Evolutionary conservation across 1,140 invertebrate species (phyloP).

Genomic region (Lordiphosa mommai): DNA sequence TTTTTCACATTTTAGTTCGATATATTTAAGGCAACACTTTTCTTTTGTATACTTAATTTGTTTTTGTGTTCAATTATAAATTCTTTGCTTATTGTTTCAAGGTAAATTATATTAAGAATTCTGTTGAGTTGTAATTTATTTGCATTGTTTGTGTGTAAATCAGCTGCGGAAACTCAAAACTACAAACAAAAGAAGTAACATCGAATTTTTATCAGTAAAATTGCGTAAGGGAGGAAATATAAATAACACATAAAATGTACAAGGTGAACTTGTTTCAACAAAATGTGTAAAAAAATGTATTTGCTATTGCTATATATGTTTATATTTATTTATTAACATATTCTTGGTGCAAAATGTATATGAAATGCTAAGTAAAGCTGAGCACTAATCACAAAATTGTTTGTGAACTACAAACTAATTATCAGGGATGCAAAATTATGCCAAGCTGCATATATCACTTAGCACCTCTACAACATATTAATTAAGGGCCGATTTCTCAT

Average conservation of each 20-base stretch:
- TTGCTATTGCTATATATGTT: neutral
- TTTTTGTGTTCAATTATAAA: slow-evolving; percentile 12
- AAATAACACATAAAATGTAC: slow-evolving; percentile 28
- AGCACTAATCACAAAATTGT: slow-evolving; percentile 8
- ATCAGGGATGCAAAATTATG: too few species aligned
- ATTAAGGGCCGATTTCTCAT: too few species aligned
- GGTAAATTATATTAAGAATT: slow-evolving; percentile 60
- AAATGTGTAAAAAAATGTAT: slow-evolving; percentile 5
- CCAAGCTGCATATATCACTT: too few species aligned
- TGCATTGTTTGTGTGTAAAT: slow-evolving; percentile 37
- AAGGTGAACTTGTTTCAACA: slow-evolving; percentile 27
- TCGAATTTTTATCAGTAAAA: slow-evolving; percentile 1
- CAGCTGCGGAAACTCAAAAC: slow-evolving; percentile 28
- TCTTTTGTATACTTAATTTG: slow-evolving; percentile 30
- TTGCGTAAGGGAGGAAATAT: slow-evolving; percentile 31
- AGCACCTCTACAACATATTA: too few species aligned
- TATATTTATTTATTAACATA: neutral
- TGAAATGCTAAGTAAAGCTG: neutral
- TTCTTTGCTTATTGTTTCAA: slow-evolving; percentile 31
- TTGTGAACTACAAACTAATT: too few species aligned
- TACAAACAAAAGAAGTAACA: slow-evolving; percentile 25
- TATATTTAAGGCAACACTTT: slow-evolving; percentile 47
- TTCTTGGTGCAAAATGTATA: too few species aligned
- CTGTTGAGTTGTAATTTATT: slow-evolving; percentile 4
- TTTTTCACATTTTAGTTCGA: slow-evolving; percentile 44